These are phyloP conservation scores for Lepidonotus clava DNA, from an alignment of 2,888 invertebrate genomes.

Conservation along the genomic window DNA sequence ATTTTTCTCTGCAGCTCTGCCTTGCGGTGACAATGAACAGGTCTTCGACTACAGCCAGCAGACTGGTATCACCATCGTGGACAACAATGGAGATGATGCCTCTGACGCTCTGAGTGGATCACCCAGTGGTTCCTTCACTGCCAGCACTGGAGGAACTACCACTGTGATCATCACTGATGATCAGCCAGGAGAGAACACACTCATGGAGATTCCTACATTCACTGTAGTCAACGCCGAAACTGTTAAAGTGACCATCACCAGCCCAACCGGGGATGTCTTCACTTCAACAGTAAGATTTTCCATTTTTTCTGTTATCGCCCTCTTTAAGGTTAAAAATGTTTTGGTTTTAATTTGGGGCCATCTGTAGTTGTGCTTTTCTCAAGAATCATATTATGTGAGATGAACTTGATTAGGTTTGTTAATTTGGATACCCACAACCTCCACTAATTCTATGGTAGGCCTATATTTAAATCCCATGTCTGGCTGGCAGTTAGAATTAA, in stretches of 20 bases:
- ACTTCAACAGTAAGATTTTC: not conserved
- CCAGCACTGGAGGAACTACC: not conserved
- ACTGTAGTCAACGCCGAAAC: conserved; percentile 18
- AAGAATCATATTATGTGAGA: too few relatives aligned
- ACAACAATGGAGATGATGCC: not conserved
- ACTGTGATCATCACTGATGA: not conserved
- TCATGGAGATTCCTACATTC: conserved; percentile 30
- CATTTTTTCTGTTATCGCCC: too few relatives aligned
- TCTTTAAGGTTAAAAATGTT: too few relatives aligned
- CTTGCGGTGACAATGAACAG: not conserved
- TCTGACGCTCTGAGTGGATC: conserved; percentile 10
- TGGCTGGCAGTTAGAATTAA: too few relatives aligned
- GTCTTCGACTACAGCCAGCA: conserved; percentile 14
- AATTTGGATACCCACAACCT: too few relatives aligned
- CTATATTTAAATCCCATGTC: too few relatives aligned
- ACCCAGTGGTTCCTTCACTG: not conserved
- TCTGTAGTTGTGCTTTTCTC: too few relatives aligned
- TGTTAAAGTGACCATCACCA: not conserved
- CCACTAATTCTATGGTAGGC: too few relatives aligned
- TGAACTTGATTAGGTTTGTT: too few relatives aligned
- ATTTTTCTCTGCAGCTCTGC: not conserved
- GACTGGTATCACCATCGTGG: not conserved
- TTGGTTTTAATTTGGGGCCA: too few relatives aligned
- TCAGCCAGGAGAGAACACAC: not conserved
- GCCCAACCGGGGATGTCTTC: conserved; percentile 3